A percentile compares a stretch with the other conserved stretches of the same genome.
Evolutionary conservation across 2,113 vertebrate genomes (phyloP).

Genomic region (Clarias batrachus): DNA sequence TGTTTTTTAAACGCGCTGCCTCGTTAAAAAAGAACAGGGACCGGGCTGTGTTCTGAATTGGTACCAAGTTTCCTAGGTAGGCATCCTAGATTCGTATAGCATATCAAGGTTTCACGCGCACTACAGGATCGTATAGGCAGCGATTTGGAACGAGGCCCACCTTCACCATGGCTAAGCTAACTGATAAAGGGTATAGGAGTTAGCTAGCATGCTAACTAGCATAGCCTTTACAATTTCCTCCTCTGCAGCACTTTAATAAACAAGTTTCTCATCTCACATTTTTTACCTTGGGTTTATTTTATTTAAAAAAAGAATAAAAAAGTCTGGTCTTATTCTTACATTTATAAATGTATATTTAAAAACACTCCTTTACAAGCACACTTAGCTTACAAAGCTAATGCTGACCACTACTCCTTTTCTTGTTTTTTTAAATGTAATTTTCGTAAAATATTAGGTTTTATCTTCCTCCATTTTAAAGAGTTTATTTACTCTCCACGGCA

Average conservation of each 20-base stretch:
- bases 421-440: too few relatives aligned
- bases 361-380: not conserved
- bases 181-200: slow-evolving; percentile 13
- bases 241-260: too few relatives aligned
- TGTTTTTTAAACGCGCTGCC: not conserved
- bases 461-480: too few relatives aligned
- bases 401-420: not conserved
- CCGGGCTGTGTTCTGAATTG: not conserved
- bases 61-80: not conserved
- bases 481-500: not conserved
- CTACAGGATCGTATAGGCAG: not conserved
- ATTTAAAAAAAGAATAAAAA: not conserved
- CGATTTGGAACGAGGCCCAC: not conserved
- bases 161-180: not conserved
- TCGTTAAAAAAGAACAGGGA: not conserved
- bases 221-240: too few relatives aligned
- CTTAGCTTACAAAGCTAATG: not conserved
- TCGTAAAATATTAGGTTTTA: too few relatives aligned
- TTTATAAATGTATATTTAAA: not conserved
- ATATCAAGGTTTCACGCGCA: not conserved
- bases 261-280: too few relatives aligned
- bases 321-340: not conserved
- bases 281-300: too few relatives aligned
- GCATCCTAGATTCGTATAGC: not conserved
- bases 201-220: slow-evolving; percentile 6